phyloP scores from a whole-genome alignment of 2,113 vertebrate species.

The rabbit (Oryctolagus cuniculus) region mOryCun1.1 NC_091443.1:52153501-52154000 shows the following conservation, averaged over 20 bases:
- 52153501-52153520: constrained; percentile 28
- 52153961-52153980: neutral
- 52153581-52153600: constrained; percentile 1
- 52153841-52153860: neutral
- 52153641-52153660: constrained; percentile 95
- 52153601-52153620: constrained; percentile 91
- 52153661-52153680: constrained; percentile 93
- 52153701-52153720: constrained; percentile 95
- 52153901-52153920: neutral
- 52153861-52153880: constrained; percentile 21
- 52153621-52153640: constrained; percentile 94
- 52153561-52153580: neutral
- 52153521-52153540: neutral
- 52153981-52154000: constrained; percentile 57
- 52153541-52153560: neutral
- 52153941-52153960: neutral
- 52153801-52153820: no score
- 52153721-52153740: constrained; percentile 93
- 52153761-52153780: neutral
- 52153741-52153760: neutral
- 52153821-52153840: neutral
- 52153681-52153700: constrained; percentile 94
- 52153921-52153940: neutral
- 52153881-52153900: neutral
- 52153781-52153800: neutral